Conservation (phyloP, 2,888 invertebrate genomes). For the Andrena fulva region DNA sequence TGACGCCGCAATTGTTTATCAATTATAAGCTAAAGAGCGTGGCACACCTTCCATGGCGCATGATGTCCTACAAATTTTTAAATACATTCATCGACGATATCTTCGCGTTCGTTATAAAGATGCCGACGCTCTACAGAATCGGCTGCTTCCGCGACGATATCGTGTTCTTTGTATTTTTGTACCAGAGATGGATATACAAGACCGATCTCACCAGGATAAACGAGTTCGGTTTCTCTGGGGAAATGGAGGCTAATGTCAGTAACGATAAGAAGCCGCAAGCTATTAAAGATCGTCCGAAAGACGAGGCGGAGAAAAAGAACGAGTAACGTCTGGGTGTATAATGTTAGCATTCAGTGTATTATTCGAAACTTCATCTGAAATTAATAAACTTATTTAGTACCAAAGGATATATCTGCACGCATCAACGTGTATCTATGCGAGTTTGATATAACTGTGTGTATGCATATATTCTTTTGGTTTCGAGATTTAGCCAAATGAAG, state of each 20-base stretch:
- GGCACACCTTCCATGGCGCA: slow-evolving; percentile 99
- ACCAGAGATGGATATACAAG: slow-evolving; percentile 99
- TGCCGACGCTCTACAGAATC: slow-evolving; percentile 99
- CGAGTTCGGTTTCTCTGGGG: slow-evolving; percentile 99
- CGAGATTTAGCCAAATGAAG: slow-evolving; percentile 55
- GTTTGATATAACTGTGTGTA: slow-evolving; percentile 59
- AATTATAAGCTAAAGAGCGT: slow-evolving; percentile 99
- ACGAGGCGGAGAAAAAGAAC: slow-evolving; percentile 73
- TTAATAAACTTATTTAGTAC: slow-evolving; percentile 67
- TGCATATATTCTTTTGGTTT: slow-evolving; percentile 56
- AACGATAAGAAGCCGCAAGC: slow-evolving; percentile 67
- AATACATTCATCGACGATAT: slow-evolving; percentile 99
- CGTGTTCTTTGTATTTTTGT: slow-evolving; percentile 99
- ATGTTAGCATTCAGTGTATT: slow-evolving; percentile 61
- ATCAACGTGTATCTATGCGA: slow-evolving; percentile 50
- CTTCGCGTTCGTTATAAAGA: slow-evolving; percentile 99
- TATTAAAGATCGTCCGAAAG: slow-evolving; percentile 62
- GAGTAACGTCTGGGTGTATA: slow-evolving; percentile 72
- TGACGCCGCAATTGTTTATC: slow-evolving; percentile 99
- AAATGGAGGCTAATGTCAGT: slow-evolving; percentile 89
- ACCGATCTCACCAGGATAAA: slow-evolving; percentile 97
- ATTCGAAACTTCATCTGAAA: slow-evolving; percentile 63
- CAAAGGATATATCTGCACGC: slow-evolving; percentile 69
- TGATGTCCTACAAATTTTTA: slow-evolving; percentile 99
- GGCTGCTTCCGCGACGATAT: slow-evolving; percentile 99